Base-by-base conservation (phyloP, 2,113 vertebrate species). In the Corythaixoides concolor region DNA sequence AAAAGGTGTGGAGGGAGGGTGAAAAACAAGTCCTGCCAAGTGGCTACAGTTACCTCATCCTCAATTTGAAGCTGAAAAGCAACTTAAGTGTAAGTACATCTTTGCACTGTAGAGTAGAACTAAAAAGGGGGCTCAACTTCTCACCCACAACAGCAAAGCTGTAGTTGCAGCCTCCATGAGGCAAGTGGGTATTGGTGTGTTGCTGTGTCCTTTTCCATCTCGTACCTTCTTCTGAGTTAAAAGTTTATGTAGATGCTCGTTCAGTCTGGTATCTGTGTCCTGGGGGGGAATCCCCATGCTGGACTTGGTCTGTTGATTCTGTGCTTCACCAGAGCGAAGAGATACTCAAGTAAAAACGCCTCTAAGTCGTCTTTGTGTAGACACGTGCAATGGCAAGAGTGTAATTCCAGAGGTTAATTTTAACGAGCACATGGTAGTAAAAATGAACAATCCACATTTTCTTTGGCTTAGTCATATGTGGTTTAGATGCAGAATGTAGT, bases 111-210 rank as follows among this genome's bases (percentile, higher is more conserved):
- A 8, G 59, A 37, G 81, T 85, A 56, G 53, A 69, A 6, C 68
- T 58, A 14, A 15, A 23, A 28, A 56, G 13, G 50, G 41, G 41
- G 28, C 52, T 58, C 26, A 22, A 2, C 41, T 32, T 21, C 15
- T 52, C 53, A 6, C 5, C 2, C 6, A 3, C 24, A 28, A 0
- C 24, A 27, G 70, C 70, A 43, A 13, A 66, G 39, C 58, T 14
- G 47, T 17, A 9, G 35, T 9, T 30, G 67, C 63, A 76, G 35
- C 76, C 30, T 35, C 62, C 5, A 1, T 6, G 70, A 47, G 27
- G 39, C 49, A 30, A 8, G 26, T 0, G 4, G 18, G 30, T 20
- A 1, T 4, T 32, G 66, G 12, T 9, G 33, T 4, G 2, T 64
- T 35, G 30, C 72, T 49, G 37, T 15, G 20, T 50, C 77, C 80